Conservation (phyloP, 2,888 invertebrate species). For the Drosophila percnosoma region DNA sequence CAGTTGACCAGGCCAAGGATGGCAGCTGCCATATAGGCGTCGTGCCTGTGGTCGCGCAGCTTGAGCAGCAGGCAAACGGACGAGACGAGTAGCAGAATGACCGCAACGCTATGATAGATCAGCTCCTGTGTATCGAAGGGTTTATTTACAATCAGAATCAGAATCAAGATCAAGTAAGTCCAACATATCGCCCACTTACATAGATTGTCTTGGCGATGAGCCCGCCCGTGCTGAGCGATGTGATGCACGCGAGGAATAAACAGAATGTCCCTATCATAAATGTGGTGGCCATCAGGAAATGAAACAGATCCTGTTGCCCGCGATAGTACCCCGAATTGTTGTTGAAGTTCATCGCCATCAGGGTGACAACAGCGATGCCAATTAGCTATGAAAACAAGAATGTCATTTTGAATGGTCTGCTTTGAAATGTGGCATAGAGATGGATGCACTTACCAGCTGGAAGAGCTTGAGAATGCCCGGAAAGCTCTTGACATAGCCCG, state of each 20-base stretch:
- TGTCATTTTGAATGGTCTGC: background rate
- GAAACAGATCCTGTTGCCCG: slow-evolving; percentile 88
- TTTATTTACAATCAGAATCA: background rate
- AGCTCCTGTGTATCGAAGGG: slow-evolving; percentile 88
- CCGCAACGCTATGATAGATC: slow-evolving; percentile 91
- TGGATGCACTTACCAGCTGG: slow-evolving; percentile 88
- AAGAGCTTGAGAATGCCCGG: slow-evolving; percentile 93
- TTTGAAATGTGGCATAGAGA: background rate
- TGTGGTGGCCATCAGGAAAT: slow-evolving; percentile 90
- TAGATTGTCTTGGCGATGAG: slow-evolving; percentile 90
- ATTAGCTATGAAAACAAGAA: slow-evolving; percentile 86
- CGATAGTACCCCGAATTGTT: slow-evolving; percentile 60
- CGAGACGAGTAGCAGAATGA: slow-evolving; percentile 89
- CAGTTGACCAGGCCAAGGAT: slow-evolving; percentile 91
- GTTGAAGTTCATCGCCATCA: slow-evolving; percentile 87
- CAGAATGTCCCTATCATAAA: slow-evolving; percentile 93
- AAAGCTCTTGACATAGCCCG: slow-evolving; percentile 91
- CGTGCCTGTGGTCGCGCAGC: slow-evolving; percentile 87
- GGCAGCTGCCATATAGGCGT: slow-evolving; percentile 89
- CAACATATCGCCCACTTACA: slow-evolving; percentile 67
- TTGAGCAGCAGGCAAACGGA: slow-evolving; percentile 89
- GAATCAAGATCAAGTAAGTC: background rate
- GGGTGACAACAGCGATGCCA: slow-evolving; percentile 90
- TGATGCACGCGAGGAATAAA: slow-evolving; percentile 90
- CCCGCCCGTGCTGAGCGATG: slow-evolving; percentile 92